Conservation (phyloP, 2,113 vertebrate species). For the Channa argus region DNA sequence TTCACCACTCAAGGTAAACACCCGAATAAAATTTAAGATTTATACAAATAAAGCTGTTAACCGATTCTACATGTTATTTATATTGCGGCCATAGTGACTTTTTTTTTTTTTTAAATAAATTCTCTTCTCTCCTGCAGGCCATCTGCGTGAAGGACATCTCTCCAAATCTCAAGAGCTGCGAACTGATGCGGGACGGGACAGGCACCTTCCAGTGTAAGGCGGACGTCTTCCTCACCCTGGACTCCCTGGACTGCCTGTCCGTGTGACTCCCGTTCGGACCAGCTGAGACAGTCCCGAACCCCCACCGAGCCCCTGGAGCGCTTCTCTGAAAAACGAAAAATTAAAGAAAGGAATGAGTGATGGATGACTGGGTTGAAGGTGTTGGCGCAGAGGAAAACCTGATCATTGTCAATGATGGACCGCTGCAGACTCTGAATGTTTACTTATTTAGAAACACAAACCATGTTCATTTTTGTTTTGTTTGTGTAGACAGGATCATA, state of each 20-base stretch:
- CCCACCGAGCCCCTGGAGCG: conserved; percentile 16
- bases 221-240: conserved; percentile 81
- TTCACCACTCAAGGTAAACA: background rate
- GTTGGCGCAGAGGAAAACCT: conserved; percentile 11
- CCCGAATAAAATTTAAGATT: background rate
- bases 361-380: background rate
- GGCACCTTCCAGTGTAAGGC: conserved; percentile 84
- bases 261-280: conserved; percentile 60
- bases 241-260: conserved; percentile 74
- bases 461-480: conserved; percentile 56
- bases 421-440: conserved; percentile 79
- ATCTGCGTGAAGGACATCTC: conserved; percentile 83
- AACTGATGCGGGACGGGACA: conserved; percentile 76
- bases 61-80: no score
- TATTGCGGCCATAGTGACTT: no score
- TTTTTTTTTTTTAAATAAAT: no score
- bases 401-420: conserved; percentile 38
- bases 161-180: conserved; percentile 85
- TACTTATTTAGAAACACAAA: conserved; percentile 38
- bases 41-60: no score
- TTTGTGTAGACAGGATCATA: conserved; percentile 47
- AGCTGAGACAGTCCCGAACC: background rate
- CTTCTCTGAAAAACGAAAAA: conserved; percentile 11
- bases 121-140: conserved; percentile 65
- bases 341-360: background rate